Conservation (phyloP, 2,113 vertebrate genomes). For the Scophthalmus maximus region DNA sequence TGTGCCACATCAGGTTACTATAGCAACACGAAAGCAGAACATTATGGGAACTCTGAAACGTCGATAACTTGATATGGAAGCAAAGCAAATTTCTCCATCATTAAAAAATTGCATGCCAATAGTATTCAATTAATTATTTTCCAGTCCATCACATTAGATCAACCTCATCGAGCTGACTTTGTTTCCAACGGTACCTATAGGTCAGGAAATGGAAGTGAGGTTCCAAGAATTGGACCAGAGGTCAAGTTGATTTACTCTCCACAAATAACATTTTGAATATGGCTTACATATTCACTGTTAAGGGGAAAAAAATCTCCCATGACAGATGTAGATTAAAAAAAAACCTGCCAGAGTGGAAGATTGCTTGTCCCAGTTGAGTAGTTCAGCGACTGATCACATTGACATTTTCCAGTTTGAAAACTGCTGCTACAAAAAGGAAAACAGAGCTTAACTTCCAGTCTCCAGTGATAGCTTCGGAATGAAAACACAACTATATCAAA, state of each 20-base stretch:
- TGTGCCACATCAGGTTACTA: slow-evolving; percentile 42
- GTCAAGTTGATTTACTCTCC: not conserved
- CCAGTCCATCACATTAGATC: not conserved
- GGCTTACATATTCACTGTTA: not conserved
- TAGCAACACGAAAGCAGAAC: slow-evolving; percentile 51
- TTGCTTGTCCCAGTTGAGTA: not conserved
- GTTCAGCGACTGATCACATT: not conserved
- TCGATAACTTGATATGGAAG: slow-evolving; percentile 17
- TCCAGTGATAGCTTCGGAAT: slow-evolving; percentile 43
- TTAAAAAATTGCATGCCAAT: not conserved
- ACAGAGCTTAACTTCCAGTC: slow-evolving; percentile 33
- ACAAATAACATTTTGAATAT: not conserved
- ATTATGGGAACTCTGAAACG: slow-evolving; percentile 11
- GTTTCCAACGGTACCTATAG: not conserved
- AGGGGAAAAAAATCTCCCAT: too few species aligned
- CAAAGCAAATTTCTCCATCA: slow-evolving; percentile 5
- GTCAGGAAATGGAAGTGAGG: not conserved
- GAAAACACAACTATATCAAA: slow-evolving; percentile 36
- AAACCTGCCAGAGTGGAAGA: too few species aligned
- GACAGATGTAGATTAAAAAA: too few species aligned
- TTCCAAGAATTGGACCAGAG: not conserved
- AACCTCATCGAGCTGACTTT: not conserved
- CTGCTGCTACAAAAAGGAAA: slow-evolving; percentile 9
- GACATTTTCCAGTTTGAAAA: not conserved
- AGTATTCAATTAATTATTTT: not conserved